Percentiles rank a stretch among this genome's conserved stretches.
phyloP scores from a whole-genome alignment of 2,888 invertebrate genomes.

The Sepioteuthis lessoniana region DNA sequence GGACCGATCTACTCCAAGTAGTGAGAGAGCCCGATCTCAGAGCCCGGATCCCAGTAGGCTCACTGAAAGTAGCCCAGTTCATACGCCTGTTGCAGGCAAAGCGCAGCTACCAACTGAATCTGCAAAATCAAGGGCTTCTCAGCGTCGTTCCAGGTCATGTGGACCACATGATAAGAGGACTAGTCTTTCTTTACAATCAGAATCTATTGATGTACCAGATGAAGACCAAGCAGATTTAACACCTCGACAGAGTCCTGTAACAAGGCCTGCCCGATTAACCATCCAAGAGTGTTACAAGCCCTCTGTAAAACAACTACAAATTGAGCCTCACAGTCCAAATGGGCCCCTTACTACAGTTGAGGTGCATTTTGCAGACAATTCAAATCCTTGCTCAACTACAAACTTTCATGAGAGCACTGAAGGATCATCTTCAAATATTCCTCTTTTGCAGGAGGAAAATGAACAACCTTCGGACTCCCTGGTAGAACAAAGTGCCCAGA shows the following conservation, averaged over 20 bases:
- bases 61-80: slow-evolving; percentile 38
- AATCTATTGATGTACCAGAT: slow-evolving; percentile 44
- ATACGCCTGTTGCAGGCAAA: neutral
- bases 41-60: slow-evolving; percentile 42
- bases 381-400: slow-evolving; percentile 65
- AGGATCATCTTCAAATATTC: slow-evolving; percentile 49
- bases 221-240: slow-evolving; percentile 50
- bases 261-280: slow-evolving; percentile 63
- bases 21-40: slow-evolving; percentile 47
- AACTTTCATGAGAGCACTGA: slow-evolving; percentile 53
- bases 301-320: slow-evolving; percentile 49
- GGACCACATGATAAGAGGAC: slow-evolving; percentile 47
- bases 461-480: neutral
- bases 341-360: slow-evolving; percentile 58
- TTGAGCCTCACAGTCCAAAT: slow-evolving; percentile 52
- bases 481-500: slow-evolving; percentile 37
- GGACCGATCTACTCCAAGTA: slow-evolving; percentile 46
- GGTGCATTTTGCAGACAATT: slow-evolving; percentile 63
- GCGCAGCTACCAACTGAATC: neutral
- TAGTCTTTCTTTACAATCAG: slow-evolving; percentile 20
- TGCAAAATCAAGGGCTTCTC: slow-evolving; percentile 46
- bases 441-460: slow-evolving; percentile 45
- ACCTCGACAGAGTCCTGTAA: slow-evolving; percentile 60
- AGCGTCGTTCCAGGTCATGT: slow-evolving; percentile 47
- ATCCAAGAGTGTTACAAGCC: slow-evolving; percentile 62